phyloP scores from a whole-genome alignment of 2,797 vertebrate species.

The Falco berigora region DNA sequence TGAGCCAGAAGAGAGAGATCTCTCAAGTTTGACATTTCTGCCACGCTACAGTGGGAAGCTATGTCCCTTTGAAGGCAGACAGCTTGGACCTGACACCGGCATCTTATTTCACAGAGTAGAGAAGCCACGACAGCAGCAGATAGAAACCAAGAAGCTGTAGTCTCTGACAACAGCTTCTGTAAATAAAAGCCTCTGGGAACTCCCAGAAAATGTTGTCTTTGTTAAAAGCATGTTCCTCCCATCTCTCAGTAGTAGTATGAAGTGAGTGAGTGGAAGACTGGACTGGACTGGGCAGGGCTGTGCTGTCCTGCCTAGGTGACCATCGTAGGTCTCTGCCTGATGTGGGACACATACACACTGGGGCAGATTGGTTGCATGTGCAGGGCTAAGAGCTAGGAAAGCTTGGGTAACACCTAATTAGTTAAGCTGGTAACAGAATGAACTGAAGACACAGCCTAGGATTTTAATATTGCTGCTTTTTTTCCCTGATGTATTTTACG shows the following conservation, averaged over 20 bases:
- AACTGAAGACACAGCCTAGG: no score
- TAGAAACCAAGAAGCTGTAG: background rate
- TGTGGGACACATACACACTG: fast-evolving
- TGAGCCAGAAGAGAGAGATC: conserved; percentile 70
- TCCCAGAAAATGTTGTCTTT: background rate
- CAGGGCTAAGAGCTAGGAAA: background rate
- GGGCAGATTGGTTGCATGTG: background rate
- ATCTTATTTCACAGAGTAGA: conserved; percentile 84
- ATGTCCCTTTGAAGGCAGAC: conserved; percentile 84
- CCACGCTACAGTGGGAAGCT: conserved; percentile 68
- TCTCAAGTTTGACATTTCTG: conserved; percentile 77
- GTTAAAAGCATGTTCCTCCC: background rate
- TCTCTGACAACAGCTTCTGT: background rate
- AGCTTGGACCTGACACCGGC: conserved; percentile 80
- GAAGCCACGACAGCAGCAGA: background rate
- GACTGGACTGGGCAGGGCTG: background rate
- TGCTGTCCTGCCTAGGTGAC: background rate
- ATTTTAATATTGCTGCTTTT: background rate
- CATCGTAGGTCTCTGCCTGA: background rate
- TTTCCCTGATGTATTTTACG: background rate
- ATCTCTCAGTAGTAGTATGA: background rate
- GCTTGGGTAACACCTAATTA: background rate
- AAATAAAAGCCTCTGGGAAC: background rate
- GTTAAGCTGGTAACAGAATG: background rate
- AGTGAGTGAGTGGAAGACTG: background rate